Evolutionary conservation across 2,888 invertebrate genomes (phyloP).

Genomic region (Drosophila borborema): DNA sequence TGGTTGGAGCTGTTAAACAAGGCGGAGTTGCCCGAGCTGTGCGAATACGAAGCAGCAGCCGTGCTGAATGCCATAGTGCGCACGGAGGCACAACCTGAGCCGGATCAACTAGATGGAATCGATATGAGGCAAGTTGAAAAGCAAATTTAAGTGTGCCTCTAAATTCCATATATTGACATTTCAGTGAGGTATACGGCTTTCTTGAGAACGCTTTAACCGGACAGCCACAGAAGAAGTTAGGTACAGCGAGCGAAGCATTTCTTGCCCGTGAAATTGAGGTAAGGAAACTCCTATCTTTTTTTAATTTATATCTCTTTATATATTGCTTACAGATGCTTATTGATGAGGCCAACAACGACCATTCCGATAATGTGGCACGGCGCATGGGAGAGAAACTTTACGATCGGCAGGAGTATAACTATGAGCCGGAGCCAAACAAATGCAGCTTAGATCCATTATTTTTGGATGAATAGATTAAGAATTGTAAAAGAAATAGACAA

Average conservation of each 20-base stretch:
- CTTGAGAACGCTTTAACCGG: slow-evolving; percentile 81
- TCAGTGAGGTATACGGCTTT: slow-evolving; percentile 79
- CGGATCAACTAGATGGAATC: slow-evolving; percentile 44
- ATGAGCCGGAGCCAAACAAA: slow-evolving; percentile 32
- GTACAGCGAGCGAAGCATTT: slow-evolving; percentile 67
- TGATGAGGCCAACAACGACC: slow-evolving; percentile 73
- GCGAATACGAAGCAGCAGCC: slow-evolving; percentile 76
- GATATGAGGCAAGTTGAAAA: slow-evolving; percentile 42
- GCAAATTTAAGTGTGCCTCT: neutral
- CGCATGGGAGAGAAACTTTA: slow-evolving; percentile 56
- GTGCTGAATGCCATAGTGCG: slow-evolving; percentile 70
- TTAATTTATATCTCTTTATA: neutral
- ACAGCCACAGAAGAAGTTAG: slow-evolving; percentile 74
- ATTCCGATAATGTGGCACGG: slow-evolving; percentile 56
- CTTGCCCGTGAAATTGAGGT: slow-evolving; percentile 79
- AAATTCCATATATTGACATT: neutral
- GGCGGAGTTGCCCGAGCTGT: slow-evolving; percentile 47
- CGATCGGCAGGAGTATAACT: slow-evolving; percentile 30
- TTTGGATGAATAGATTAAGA: slow-evolving; percentile 35
- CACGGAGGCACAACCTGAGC: slow-evolving; percentile 68
- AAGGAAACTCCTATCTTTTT: neutral
- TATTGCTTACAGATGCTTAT: slow-evolving; percentile 64
- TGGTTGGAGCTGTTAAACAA: slow-evolving; percentile 76
- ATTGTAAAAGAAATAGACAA: neutral
- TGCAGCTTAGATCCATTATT: slow-evolving; percentile 63